A percentile compares a stretch with the other conserved stretches of the same genome.
These are phyloP conservation scores for Diloba caeruleocephala DNA, from an alignment of 2,888 invertebrate genomes.

Conservation along the genomic window DNA sequence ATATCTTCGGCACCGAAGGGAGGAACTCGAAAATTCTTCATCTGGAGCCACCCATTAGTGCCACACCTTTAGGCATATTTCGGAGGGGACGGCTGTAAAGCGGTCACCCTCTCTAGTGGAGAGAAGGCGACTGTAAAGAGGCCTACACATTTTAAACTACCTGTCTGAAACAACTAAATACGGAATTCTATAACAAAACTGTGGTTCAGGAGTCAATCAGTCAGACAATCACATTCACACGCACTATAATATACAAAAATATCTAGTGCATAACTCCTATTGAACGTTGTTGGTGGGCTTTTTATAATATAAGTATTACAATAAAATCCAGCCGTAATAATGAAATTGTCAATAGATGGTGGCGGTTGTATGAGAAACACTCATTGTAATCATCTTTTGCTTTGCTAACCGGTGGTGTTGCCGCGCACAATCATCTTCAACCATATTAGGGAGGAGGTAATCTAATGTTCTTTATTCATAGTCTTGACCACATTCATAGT, in stretches of 20 bases:
- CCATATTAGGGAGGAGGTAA: slow-evolving; percentile 86
- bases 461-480: slow-evolving; percentile 37
- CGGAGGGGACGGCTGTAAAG: too few species aligned
- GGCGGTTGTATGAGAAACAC: slow-evolving; percentile 89
- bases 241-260: background rate
- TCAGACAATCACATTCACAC: background rate
- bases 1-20: too few species aligned
- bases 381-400: slow-evolving; percentile 88
- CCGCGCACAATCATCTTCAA: slow-evolving; percentile 73
- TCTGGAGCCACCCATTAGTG: too few species aligned
- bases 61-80: too few species aligned
- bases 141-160: background rate
- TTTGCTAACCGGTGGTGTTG: slow-evolving; percentile 87
- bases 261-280: background rate
- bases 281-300: slow-evolving; percentile 27
- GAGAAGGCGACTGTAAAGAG: too few species aligned
- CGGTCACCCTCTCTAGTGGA: too few species aligned
- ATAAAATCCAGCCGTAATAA: slow-evolving; percentile 38
- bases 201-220: slow-evolving; percentile 17
- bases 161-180: slow-evolving; percentile 1
- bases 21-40: too few species aligned
- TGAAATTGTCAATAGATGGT: slow-evolving; percentile 84
- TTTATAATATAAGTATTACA: slow-evolving; percentile 19
- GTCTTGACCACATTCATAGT: slow-evolving; percentile 9
- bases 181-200: slow-evolving; percentile 23